Conservation (phyloP, 2,888 invertebrate genomes). For the Eulithis prunata region DNA sequence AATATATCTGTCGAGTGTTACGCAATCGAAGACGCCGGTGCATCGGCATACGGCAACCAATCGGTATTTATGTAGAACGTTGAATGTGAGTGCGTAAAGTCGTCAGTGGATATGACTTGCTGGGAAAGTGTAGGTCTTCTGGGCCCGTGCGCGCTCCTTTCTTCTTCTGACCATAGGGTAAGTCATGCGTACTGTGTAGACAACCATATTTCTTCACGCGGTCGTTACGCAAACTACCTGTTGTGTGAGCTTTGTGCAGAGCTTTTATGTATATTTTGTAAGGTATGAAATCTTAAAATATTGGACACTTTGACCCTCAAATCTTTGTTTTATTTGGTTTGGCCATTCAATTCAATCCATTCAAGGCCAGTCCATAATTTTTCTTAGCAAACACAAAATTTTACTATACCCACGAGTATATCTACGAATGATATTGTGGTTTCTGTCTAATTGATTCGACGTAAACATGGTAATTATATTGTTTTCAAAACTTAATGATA, state of each 20-base stretch:
- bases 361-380: slow-evolving; percentile 21
- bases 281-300: slow-evolving; percentile 26
- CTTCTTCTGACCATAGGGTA: slow-evolving; percentile 79
- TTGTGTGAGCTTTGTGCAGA: slow-evolving; percentile 33
- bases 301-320: slow-evolving; percentile 39
- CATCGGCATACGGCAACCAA: slow-evolving; percentile 65
- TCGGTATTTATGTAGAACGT: slow-evolving; percentile 51
- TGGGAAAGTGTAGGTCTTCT: slow-evolving; percentile 82
- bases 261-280: slow-evolving; percentile 42
- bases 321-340: slow-evolving; percentile 48
- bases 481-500: slow-evolving; percentile 30
- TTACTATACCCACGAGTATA: not conserved
- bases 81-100: slow-evolving; percentile 53
- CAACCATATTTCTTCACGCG: slow-evolving; percentile 12
- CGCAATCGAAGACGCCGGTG: slow-evolving; percentile 73
- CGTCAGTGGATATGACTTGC: slow-evolving; percentile 76
- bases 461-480: slow-evolving; percentile 46
- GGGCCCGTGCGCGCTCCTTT: slow-evolving; percentile 81
- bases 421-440: not conserved
- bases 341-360: slow-evolving; percentile 47
- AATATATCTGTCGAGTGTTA: slow-evolving; percentile 63
- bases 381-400: not conserved
- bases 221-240: slow-evolving; percentile 32
- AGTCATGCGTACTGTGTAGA: slow-evolving; percentile 51
- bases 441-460: slow-evolving; percentile 22